phyloP scores from a whole-genome alignment of 2,113 vertebrate genomes.

The Balaeniceps rex region DNA sequence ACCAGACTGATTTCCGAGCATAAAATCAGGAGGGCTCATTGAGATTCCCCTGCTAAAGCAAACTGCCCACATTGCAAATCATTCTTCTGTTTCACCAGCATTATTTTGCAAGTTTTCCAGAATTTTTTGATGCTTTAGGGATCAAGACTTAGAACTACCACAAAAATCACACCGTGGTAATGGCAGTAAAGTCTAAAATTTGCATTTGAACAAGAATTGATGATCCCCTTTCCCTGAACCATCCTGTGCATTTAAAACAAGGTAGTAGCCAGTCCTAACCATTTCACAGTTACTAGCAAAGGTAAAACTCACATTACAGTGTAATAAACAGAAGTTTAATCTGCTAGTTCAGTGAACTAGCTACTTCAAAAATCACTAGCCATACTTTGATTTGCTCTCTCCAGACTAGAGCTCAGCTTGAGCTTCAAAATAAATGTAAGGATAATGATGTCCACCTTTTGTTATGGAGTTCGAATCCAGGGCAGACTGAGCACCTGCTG shows the following conservation, averaged over 20 bases:
- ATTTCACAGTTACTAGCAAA: not conserved
- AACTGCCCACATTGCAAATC: not conserved
- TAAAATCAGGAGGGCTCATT: not conserved
- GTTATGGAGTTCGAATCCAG: fast-evolving
- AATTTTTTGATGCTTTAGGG: not conserved
- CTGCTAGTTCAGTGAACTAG: not conserved
- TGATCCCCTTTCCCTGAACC: not conserved
- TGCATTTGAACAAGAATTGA: not conserved
- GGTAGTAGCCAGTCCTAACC: not conserved
- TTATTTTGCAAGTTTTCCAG: not conserved
- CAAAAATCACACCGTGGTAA: not conserved
- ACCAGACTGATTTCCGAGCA: not conserved
- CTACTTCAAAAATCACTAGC: not conserved
- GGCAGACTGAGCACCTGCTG: not conserved
- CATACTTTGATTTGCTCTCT: not conserved
- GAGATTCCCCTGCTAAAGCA: not conserved
- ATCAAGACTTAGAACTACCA: not conserved
- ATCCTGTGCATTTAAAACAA: not conserved
- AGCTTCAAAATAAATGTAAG: not conserved
- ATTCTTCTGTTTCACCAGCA: not conserved
- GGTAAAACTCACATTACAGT: not conserved
- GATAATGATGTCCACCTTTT: not conserved
- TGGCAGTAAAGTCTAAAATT: not conserved
- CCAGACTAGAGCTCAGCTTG: not conserved
- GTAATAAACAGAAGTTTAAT: not conserved